Conservation (phyloP, 2,113 vertebrate genomes). For the Trichechus manatus region DNA sequence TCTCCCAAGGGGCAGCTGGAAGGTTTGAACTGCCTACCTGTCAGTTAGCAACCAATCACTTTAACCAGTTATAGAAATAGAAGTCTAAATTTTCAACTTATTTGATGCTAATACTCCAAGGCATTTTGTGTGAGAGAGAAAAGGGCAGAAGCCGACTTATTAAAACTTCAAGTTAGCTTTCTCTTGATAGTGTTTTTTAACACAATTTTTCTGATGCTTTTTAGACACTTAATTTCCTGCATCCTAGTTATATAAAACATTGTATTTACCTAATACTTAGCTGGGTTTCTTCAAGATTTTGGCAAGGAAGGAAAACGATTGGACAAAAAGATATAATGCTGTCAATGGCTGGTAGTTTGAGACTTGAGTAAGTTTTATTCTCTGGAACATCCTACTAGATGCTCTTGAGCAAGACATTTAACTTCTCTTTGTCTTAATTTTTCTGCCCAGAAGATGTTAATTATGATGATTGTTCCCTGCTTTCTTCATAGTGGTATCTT, state of each 20-base stretch:
- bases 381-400: neutral
- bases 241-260: neutral
- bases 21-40: too few relatives aligned
- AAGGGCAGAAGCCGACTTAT: conserved; percentile 2
- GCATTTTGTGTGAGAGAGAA: neutral
- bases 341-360: neutral
- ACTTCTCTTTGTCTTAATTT: conserved; percentile 24
- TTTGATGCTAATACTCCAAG: neutral
- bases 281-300: neutral
- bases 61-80: neutral
- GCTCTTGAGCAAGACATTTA: neutral
- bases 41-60: too few relatives aligned
- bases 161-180: conserved; percentile 2
- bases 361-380: neutral
- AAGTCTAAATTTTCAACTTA: conserved; percentile 35
- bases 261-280: neutral
- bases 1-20: too few relatives aligned
- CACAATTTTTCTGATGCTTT: neutral
- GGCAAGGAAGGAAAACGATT: neutral
- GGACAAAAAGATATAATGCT: neutral
- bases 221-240: neutral
- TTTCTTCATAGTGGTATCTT: neutral
- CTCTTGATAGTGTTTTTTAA: neutral
- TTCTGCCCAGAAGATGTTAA: neutral
- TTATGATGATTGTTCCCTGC: neutral